phyloP scores from a whole-genome alignment of 2,113 vertebrate genomes.

The Pelecanus crispus region DNA sequence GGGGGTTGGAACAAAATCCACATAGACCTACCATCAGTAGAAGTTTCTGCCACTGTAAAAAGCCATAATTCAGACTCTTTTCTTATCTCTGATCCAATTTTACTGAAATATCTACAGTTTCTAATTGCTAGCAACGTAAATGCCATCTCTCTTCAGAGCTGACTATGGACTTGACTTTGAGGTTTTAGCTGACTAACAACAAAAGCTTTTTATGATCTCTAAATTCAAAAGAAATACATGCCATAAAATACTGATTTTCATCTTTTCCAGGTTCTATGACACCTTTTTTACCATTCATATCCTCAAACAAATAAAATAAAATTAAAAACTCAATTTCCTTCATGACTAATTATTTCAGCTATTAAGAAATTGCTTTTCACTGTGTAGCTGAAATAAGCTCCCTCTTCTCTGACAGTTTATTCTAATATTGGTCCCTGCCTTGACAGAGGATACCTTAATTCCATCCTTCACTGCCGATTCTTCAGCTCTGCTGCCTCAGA shows the following conservation, averaged over 20 bases:
- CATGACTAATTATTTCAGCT: not conserved
- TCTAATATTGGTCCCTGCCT: fast-evolving
- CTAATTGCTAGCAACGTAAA: not conserved
- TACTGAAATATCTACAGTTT: not conserved
- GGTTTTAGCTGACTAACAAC: not conserved
- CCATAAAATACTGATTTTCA: not conserved
- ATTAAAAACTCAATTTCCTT: not conserved
- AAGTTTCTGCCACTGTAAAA: not conserved
- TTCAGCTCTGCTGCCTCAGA: not conserved
- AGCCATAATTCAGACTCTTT: not conserved
- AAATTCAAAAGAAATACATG: not conserved
- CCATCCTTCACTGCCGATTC: not conserved
- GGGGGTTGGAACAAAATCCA: not conserved
- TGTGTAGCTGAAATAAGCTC: not conserved
- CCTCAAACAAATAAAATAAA: not conserved
- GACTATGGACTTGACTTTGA: not conserved
- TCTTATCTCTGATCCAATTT: not conserved
- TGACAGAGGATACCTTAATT: not conserved
- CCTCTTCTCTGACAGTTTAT: not conserved
- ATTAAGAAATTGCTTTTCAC: not conserved
- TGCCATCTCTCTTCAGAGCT: not conserved
- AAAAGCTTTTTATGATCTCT: not conserved
- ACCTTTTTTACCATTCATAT: not conserved
- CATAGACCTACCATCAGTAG: not conserved
- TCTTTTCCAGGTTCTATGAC: not conserved